A percentile compares a stretch with the other conserved stretches of the same genome.
phyloP scores from a whole-genome alignment of 2,888 invertebrate species.

The Augochlorella aurata region DNA sequence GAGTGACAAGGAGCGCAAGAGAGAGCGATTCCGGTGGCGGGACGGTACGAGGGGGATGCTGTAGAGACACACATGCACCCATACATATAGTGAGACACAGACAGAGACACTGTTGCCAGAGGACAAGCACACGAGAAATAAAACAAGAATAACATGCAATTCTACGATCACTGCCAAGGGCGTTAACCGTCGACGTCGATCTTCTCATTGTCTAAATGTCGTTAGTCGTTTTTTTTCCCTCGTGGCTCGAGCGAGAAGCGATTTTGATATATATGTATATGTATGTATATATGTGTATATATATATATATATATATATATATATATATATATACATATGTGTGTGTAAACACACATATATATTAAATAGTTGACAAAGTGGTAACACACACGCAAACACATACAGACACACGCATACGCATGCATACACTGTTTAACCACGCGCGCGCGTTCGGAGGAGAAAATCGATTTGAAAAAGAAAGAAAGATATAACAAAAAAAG shows the following conservation, averaged over 20 bases:
- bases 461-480: background rate
- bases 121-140: constrained; percentile 55
- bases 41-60: background rate
- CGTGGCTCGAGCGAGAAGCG: constrained; percentile 23
- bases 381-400: background rate
- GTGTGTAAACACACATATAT: background rate
- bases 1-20: constrained; percentile 2
- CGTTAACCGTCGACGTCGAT: constrained; percentile 77
- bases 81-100: constrained; percentile 22
- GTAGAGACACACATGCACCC: background rate
- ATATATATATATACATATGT: constrained; percentile 40
- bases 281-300: constrained; percentile 26
- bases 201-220: constrained; percentile 68
- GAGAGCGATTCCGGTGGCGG: background rate
- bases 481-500: background rate
- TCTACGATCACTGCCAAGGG: constrained; percentile 81
- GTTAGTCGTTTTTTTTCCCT: constrained; percentile 52
- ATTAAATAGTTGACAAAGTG: background rate
- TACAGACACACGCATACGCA: background rate
- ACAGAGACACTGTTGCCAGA: constrained; percentile 27
- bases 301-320: constrained; percentile 32
- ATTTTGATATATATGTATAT: constrained; percentile 17
- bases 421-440: no score
- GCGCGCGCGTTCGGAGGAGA: background rate
- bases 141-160: constrained; percentile 72